phyloP scores from a whole-genome alignment of 2,113 vertebrate genomes.

The Nematolebias whitei region DNA sequence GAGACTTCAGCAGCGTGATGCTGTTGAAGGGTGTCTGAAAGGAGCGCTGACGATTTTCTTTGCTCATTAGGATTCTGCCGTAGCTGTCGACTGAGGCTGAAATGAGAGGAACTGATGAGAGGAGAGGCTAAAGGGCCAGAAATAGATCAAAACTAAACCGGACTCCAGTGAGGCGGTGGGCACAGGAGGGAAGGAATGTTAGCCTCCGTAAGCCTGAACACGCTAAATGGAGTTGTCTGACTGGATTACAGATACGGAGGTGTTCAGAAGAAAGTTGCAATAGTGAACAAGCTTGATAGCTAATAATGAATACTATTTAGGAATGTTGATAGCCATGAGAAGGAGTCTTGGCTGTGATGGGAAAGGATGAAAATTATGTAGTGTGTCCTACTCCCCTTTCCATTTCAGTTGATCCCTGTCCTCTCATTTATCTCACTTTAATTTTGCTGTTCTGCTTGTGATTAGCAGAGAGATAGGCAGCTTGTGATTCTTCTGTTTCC shows the following conservation, averaged over 20 bases:
- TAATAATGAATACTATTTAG: constrained; percentile 54
- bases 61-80: constrained; percentile 64
- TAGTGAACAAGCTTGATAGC: constrained; percentile 6
- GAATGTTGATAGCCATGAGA: constrained; percentile 56
- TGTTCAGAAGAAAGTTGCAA: constrained; percentile 27
- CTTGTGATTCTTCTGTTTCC: constrained; percentile 72
- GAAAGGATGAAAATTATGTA: constrained; percentile 48
- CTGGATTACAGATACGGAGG: constrained; percentile 50
- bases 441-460: constrained; percentile 55
- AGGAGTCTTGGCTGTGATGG: constrained; percentile 47
- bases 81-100: constrained; percentile 29
- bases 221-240: constrained; percentile 55
- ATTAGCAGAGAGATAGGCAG: constrained; percentile 60
- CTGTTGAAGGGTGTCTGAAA: constrained; percentile 7
- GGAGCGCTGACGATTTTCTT: constrained; percentile 21
- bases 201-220: constrained; percentile 44
- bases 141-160: constrained; percentile 70
- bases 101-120: constrained; percentile 66
- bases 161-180: constrained; percentile 47
- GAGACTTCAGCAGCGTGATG: constrained; percentile 13
- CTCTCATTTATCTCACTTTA: constrained; percentile 35
- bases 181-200: constrained; percentile 41
- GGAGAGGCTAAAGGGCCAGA: constrained; percentile 54
- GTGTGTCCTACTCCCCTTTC: constrained; percentile 11
- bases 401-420: constrained; percentile 23